Evolutionary conservation across 2,888 invertebrate genomes (phyloP), one percentile per base, ranked within the genome.

Genomic region (Athalia circularis): DNA sequence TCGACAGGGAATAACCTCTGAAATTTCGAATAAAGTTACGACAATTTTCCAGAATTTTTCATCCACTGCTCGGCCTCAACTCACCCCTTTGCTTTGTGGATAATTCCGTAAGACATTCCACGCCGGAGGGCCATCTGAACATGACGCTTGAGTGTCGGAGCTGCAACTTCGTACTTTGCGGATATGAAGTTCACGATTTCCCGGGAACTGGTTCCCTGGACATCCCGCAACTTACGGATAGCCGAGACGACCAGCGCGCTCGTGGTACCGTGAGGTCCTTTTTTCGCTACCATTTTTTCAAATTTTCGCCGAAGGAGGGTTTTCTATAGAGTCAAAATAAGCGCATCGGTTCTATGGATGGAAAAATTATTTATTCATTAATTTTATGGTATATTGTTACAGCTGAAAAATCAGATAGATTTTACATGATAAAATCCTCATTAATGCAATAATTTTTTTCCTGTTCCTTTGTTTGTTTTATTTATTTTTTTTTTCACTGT

Each of bases 1-100:
- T 75, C 72, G 68, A 70, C 3, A 65, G 65, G 78, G 80, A 80
- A 80, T 83, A 79, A 82, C 80, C 79, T 84, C 83, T 81, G 89
- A 87, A 87, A 81, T 84, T 88, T 80, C 86, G 86, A 85, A 89
- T 89, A 87, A 88, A 88, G 87, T 84, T 50, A 48, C 43, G 67
- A 48, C 45, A 47, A 4, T 74, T 11, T 68, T 43, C 43, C 45
- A 15, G 2, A 5, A 6, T 8, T 65, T 65, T 45, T 65, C 45
- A n/a, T 65, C 1, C 6, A n/a, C n/a, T n/a, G n/a, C 4, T 15
- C 3, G 5, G 15, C 29, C 8, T 3, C 15, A 62, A 64, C 75
- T 15, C 4, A 75, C 75, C 75, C 75, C 50, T 75, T 75, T 4
- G 62, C 62, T 61, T 62, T 61, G 48, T 75, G 75, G 59, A 75